These are phyloP conservation scores for Aphrophora alni DNA, from an alignment of 2,888 invertebrate genomes.

Conservation along the genomic window DNA sequence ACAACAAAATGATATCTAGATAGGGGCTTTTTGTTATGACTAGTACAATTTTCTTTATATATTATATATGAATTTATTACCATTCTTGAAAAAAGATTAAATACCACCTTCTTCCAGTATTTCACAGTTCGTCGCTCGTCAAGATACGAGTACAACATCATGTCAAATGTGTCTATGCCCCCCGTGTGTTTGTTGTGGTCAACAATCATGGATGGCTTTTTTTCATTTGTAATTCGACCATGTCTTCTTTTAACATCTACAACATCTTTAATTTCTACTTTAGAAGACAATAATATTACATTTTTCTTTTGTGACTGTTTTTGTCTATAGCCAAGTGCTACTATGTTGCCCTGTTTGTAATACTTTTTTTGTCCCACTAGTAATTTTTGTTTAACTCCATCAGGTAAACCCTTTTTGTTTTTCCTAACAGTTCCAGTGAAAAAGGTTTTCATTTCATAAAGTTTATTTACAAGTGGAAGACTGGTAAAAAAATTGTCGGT, in stretches of 20 bases:
- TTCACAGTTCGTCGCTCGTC: not conserved
- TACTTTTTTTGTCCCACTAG: too few relatives aligned
- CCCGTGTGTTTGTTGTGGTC: not conserved
- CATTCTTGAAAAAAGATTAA: not conserved
- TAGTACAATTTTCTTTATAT: not conserved
- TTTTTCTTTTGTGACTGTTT: too few relatives aligned
- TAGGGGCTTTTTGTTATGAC: not conserved
- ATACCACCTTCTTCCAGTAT: not conserved
- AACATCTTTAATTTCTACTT: too few relatives aligned
- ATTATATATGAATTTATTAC: not conserved
- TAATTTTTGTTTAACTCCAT: too few relatives aligned
- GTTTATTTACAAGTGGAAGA: too few relatives aligned
- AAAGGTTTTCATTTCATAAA: too few relatives aligned
- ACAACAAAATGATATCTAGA: conserved; percentile 6
- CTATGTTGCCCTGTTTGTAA: too few relatives aligned
- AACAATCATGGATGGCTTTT: not conserved
- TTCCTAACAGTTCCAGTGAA: too few relatives aligned
- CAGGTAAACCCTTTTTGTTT: too few relatives aligned
- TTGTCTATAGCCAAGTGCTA: too few relatives aligned
- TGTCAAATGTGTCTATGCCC: not conserved
- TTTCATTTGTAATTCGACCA: not conserved
- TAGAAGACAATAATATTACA: too few relatives aligned
- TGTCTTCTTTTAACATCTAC: not conserved
- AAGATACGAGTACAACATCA: not conserved
- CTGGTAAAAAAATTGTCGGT: too few relatives aligned